Evolutionary conservation across 2,888 invertebrate species (phyloP).

Genomic region (Andrena praecox): DNA sequence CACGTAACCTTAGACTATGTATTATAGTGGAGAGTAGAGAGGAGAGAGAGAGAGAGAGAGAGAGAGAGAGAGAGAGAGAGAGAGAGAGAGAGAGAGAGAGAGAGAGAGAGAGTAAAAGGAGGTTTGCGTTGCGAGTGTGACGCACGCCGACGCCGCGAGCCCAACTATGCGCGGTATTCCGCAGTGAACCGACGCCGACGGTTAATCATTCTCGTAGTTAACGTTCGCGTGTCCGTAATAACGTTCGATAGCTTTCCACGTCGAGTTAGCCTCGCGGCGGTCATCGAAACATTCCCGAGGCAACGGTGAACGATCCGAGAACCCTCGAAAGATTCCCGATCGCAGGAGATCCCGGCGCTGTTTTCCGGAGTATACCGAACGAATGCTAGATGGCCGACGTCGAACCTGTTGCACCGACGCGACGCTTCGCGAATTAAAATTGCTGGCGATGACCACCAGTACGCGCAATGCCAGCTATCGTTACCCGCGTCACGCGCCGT

Average conservation of each 20-base stretch:
- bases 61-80: too few species aligned
- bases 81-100: too few species aligned
- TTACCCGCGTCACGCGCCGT: slow-evolving; percentile 55
- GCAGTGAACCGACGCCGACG: neutral
- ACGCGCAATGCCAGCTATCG: slow-evolving; percentile 54
- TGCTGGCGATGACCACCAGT: neutral
- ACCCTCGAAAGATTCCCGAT: neutral
- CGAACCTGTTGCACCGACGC: slow-evolving; percentile 63
- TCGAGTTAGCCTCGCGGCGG: neutral
- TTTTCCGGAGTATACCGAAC: neutral
- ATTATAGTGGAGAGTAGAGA: neutral
- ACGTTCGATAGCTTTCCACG: neutral
- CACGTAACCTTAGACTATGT: slow-evolving; percentile 60
- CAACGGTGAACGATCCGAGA: neutral
- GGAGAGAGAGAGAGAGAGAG: neutral
- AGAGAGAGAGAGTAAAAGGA: neutral
- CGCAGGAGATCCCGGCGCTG: neutral
- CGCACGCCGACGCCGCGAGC: slow-evolving; percentile 19
- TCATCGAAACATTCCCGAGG: neutral
- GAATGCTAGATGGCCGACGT: neutral
- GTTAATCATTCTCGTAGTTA: slow-evolving; percentile 15
- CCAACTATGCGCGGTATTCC: slow-evolving; percentile 4
- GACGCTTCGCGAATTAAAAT: slow-evolving; percentile 47
- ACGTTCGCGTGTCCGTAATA: neutral
- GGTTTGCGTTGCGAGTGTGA: slow-evolving; percentile 29